Evolutionary conservation across 2,797 vertebrate species (phyloP), one percentile per base, ranked within the genome.

Genomic region (Hypotaenidia okinawae): DNA sequence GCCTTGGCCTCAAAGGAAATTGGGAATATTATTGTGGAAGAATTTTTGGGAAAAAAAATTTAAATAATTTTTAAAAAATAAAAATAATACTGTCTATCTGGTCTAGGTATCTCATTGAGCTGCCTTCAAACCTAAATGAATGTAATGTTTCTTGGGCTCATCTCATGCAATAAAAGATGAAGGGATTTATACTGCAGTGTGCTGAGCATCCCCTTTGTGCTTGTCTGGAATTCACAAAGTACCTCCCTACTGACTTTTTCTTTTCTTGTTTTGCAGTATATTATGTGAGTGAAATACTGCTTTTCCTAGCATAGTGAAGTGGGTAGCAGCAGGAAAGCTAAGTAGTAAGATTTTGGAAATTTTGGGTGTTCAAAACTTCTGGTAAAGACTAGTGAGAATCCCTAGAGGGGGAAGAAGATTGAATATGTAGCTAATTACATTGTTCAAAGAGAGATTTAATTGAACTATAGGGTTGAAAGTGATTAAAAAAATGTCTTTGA

Each of bases 401-500:
- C 32, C 59, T 66, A 17, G 43, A 25, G 66, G 16, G 4, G 19
- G 11, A 74, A 18, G 23, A 43, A 43, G n/a, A 43, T 11, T 13
- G 37, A 64, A 35, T 41, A 82, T 62, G 49, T 33, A 85, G 66
- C 39, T 68, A 64, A 82, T 92, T 83, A 27, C 3, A 0, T 32
- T 72, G 63, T 68, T 78, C 69, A 58, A 84, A 61, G n/a, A 62
- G 41, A 78, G 35, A 83, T 80, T 93, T 83, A 79, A 88, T 54
- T 90, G 95, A 76, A 94, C 61, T 93, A 28, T 72, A 16, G 54
- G 58, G 79, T 96, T 95, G 68, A 67, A 89, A 63, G 82, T 87
- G 91, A 92, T 47, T 23, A 94, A 93, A 94, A 93, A 96, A 93
- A 83, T 94, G 79, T 92, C 89, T 96, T 89, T 91, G 87, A 90